Evolutionary conservation across 1,140 invertebrate genomes (phyloP).

Genomic region (Danaus melanippus): DNA sequence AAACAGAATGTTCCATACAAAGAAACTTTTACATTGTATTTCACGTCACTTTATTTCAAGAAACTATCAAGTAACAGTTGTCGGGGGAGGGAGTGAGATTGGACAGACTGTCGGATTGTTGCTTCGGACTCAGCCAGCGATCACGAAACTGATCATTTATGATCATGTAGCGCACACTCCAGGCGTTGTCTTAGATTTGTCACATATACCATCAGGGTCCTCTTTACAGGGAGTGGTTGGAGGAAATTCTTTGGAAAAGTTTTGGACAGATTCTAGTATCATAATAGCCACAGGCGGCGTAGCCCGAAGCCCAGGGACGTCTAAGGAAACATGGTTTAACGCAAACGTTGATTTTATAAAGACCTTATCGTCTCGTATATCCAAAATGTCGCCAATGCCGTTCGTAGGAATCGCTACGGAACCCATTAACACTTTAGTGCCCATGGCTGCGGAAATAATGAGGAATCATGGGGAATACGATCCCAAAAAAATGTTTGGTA

Average conservation of each 20-base stretch:
- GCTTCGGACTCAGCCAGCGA: conserved; percentile 29
- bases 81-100: conserved; percentile 38
- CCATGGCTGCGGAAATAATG: conserved; percentile 79
- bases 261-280: conserved; percentile 63
- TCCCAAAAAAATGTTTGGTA: conserved; percentile 67
- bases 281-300: conserved; percentile 80
- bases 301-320: conserved; percentile 76
- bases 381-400: conserved; percentile 75
- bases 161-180: conserved; percentile 27
- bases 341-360: conserved; percentile 81
- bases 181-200: conserved; percentile 37
- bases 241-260: conserved; percentile 39
- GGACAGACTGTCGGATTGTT: conserved; percentile 40
- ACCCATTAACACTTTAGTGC: conserved; percentile 78
- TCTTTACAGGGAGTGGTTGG: conserved; percentile 31
- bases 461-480: conserved; percentile 76
- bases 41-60: neutral
- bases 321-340: conserved; percentile 77
- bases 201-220: conserved; percentile 37
- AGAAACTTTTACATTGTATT: conserved; percentile 3
- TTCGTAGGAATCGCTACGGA: conserved; percentile 81
- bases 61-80: conserved; percentile 36
- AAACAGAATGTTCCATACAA: conserved; percentile 4
- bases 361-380: conserved; percentile 71
- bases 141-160: conserved; percentile 36